Conservation (phyloP, 2,888 invertebrate genomes). For the Hypomecis punctinalis region DNA sequence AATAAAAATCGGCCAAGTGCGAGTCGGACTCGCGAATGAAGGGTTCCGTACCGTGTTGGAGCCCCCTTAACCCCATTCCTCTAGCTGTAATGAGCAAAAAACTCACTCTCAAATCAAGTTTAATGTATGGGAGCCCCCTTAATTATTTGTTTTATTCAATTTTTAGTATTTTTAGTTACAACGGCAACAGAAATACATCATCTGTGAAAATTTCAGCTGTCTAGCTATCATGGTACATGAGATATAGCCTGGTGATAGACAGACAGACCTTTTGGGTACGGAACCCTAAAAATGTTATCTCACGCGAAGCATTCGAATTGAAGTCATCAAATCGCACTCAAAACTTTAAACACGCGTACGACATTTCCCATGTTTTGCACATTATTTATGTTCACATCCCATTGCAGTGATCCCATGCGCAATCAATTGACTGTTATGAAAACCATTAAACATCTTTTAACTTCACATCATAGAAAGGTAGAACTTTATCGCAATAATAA, state of each 20-base stretch:
- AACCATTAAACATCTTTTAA: slow-evolving; percentile 73
- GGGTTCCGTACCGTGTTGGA: no score
- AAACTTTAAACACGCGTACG: slow-evolving; percentile 58
- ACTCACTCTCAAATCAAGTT: no score
- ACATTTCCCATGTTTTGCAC: slow-evolving; percentile 61
- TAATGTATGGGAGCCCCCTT: no score
- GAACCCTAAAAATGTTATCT: neutral
- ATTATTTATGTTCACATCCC: slow-evolving; percentile 62
- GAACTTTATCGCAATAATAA: slow-evolving; percentile 15
- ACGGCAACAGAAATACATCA: no score
- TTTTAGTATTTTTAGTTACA: no score
- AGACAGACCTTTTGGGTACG: neutral
- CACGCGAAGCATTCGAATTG: slow-evolving; percentile 34
- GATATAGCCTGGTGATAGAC: no score
- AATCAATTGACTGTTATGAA: slow-evolving; percentile 81
- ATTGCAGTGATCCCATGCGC: slow-evolving; percentile 67
- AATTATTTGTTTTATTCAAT: no score
- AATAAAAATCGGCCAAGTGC: neutral
- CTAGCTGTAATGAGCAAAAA: no score
- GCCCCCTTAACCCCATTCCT: no score
- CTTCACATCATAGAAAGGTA: neutral
- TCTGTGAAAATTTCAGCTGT: no score
- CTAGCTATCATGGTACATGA: no score
- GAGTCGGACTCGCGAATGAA: no score
- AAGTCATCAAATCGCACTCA: slow-evolving; percentile 51